Base-by-base conservation (phyloP, 2,113 vertebrate species). In the Lepidothrix coronata region DNA sequence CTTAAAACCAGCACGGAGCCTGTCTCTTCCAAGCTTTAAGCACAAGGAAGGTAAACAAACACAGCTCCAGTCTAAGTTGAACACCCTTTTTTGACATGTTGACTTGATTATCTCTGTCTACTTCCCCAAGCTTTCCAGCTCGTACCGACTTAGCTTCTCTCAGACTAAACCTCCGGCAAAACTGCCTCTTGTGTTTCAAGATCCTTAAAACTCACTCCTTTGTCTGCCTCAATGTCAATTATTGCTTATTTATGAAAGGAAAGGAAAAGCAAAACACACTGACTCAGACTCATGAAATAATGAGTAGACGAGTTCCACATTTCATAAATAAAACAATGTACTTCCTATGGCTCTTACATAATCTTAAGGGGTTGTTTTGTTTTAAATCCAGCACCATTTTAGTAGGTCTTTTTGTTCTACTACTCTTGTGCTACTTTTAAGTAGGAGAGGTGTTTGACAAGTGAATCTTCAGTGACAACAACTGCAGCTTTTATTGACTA, bases 271-370 rank as follows among this genome's bases (percentile, higher is more conserved):
- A 71, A 94, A 79, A 82, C 33, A 95, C 68, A 91, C 46, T 8
- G 2, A 73, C 16, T 44, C 91, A 96, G 75, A 82, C 70, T 76
- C 28, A 79, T 39, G 43, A 89, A 97, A 86, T 72, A 97, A 96
- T 77, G 70, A 97, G 91, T n/a, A 92, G 78, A 77, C 46, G 76
- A 91, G 70, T 92, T 82, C 57, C 54, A 74, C 76, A 59, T 35
- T 35, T 89, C 95, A 96, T 94, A 93, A 96, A 98, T 93, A 97
- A 98, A 96, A 88, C 84, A 82, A 91, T 73, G 91, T 92, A 92
- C 68, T 96, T 97, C 85, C 70, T 90, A 89, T 87, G 94, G 89
- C 80, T 97, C 51, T 85, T 75, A 81, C 79, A 87, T 84, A 91
- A 96, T 78, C 76, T 91, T 94, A 86, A 73, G 54, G 31, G 18